Base-by-base conservation (phyloP, 2,888 invertebrate species). In the Deilephila porcellus region DNA sequence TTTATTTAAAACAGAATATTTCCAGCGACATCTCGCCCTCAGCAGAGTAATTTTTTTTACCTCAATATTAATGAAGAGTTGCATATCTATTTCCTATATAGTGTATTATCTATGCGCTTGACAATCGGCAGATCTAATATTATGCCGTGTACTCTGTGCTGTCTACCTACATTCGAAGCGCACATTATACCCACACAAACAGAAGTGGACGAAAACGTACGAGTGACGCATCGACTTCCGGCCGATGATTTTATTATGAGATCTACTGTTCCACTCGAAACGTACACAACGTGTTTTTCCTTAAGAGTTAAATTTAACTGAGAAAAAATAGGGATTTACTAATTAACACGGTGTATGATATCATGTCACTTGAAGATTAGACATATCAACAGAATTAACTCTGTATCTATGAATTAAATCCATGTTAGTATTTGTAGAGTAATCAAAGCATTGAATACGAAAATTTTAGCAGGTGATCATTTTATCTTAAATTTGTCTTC, bases 201-300 rank as follows among this genome's bases (percentile, higher is more conserved):
- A 88, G 79, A 86, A 85, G 86, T 86, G 88, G 89, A 92, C 93
- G 90, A 93, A 93, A 93, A 91, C 89, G 91, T 83, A 89, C 89
- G 82, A 85, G 86, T 94, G 93, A 94, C 93, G 93, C 93, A 94
- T 92, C 92, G 85, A 93, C 93, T 93, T 93, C 93, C 93, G 93
- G 93, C 86, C 93, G 87, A 87, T 90, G 88, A 90, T 92, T 93
- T 93, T 93, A 93, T 91, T 91, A 92, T 89, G 86, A 91, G 90
- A 93, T 93, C 91, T 89, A 90, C 90, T 88, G 88, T 89, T 85
- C 80, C 82, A 85, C 56, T 64, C 67, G 19, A 59, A 63, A 59
- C 59, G 64, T 64, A 72, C 63, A 53, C 29, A 71, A 71, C 45
- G 20, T 63, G 29, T 72, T 63, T 70, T 72, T 52, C 53, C 62